These are phyloP conservation scores for Cheilosia urbana DNA, from an alignment of 2,888 invertebrate species.

Conservation along the genomic window DNA sequence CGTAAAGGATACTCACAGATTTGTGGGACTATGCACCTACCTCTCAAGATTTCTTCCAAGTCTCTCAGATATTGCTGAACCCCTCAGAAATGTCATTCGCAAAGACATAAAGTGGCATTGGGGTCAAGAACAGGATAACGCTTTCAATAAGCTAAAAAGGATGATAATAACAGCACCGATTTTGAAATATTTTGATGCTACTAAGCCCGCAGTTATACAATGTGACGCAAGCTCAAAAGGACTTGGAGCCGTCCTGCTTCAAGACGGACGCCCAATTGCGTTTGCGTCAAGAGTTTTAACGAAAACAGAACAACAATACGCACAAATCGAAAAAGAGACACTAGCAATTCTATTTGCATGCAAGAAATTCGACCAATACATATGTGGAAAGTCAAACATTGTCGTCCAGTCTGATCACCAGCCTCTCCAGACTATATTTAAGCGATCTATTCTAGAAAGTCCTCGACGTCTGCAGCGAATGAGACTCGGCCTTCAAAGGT, in stretches of 20 bases:
- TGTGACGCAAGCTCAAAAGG: slow-evolving; percentile 60
- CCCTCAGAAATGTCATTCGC: slow-evolving; percentile 74
- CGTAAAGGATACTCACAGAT: too few relatives aligned
- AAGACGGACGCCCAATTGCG: slow-evolving; percentile 38
- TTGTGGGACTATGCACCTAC: too few relatives aligned
- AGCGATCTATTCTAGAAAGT: slow-evolving; percentile 27
- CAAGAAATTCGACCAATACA: too few relatives aligned
- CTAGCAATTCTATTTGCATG: too few relatives aligned
- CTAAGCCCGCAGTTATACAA: slow-evolving; percentile 58
- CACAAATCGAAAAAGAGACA: slow-evolving; percentile 37
- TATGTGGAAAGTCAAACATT: too few relatives aligned
- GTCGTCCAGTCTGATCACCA: slow-evolving; percentile 71
- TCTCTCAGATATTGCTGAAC: slow-evolving; percentile 75
- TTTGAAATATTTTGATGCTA: slow-evolving; percentile 53
- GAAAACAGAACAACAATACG: slow-evolving; percentile 50
- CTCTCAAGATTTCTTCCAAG: slow-evolving; percentile 45
- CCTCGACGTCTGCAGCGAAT: slow-evolving; percentile 21
- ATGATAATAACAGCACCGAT: slow-evolving; percentile 65
- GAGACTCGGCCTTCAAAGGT: slow-evolving; percentile 17
- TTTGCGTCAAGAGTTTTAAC: slow-evolving; percentile 60
- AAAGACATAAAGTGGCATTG: slow-evolving; percentile 23
- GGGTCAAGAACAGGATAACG: slow-evolving; percentile 70
- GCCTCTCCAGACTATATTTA: too few relatives aligned
- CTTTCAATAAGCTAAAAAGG: slow-evolving; percentile 72
- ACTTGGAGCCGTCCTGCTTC: slow-evolving; percentile 40